A percentile compares a stretch with the other conserved stretches of the same genome.
phyloP scores from a whole-genome alignment of 1,140 invertebrate genomes.

The Hirudo medicinalis region DNA sequence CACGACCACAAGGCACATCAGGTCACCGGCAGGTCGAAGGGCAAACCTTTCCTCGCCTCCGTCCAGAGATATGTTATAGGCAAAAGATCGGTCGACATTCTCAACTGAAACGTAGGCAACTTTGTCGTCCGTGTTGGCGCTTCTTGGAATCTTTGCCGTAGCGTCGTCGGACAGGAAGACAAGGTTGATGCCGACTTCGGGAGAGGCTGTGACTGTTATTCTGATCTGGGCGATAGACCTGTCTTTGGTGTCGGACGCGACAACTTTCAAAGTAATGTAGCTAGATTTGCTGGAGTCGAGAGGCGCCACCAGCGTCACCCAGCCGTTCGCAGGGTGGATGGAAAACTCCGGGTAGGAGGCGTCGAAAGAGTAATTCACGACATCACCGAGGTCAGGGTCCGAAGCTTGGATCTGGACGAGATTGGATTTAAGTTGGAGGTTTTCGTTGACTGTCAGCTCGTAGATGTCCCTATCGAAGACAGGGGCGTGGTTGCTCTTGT shows the following conservation, averaged over 20 bases:
- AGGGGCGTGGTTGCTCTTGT: neutral
- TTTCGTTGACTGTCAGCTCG: neutral
- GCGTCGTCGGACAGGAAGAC: neutral
- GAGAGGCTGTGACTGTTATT: neutral
- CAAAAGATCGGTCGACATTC: neutral
- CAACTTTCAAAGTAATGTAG: neutral
- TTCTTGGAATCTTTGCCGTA: neutral
- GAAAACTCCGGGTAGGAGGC: neutral
- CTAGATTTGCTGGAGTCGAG: neutral
- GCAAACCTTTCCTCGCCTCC: neutral
- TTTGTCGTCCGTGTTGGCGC: neutral
- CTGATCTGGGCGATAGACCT: neutral
- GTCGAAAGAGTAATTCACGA: neutral
- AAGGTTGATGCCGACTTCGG: neutral
- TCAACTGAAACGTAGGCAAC: neutral
- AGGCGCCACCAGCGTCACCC: neutral
- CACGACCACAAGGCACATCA: constrained; percentile 3
- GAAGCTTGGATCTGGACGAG: constrained; percentile 1
- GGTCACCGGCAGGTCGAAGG: neutral
- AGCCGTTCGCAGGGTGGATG: neutral
- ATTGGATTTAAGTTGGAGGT: neutral
- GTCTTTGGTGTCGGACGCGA: neutral
- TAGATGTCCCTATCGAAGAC: neutral
- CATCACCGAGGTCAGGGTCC: neutral
- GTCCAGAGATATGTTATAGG: neutral